Percentiles rank a stretch among this genome's conserved stretches.
phyloP scores from a whole-genome alignment of 1,140 invertebrate species.

The Musca vetustissima region DNA sequence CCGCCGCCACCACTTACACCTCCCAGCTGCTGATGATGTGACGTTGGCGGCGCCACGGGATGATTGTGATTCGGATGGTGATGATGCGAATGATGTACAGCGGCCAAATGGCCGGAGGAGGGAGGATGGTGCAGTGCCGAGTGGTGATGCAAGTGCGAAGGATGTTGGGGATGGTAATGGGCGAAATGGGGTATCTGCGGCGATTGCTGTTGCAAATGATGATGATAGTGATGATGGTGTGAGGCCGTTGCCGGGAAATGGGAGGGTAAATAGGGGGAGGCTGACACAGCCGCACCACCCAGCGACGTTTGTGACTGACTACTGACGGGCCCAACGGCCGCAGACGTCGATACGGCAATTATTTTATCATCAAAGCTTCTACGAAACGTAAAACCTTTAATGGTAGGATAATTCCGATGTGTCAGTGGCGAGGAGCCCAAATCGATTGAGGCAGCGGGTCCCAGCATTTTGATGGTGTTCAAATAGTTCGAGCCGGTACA shows the following conservation, averaged over 20 bases:
- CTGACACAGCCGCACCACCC: constrained; percentile 4
- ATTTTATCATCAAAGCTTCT: constrained; percentile 54
- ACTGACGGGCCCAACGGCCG: not conserved
- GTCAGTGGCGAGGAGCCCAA: constrained; percentile 49
- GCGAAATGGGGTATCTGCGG: constrained; percentile 10
- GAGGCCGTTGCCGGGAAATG: constrained; percentile 8
- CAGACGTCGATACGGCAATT: constrained; percentile 31
- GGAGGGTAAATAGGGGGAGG: constrained; percentile 12
- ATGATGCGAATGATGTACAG: too few relatives aligned
- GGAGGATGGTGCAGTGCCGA: not conserved
- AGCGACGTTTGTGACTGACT: constrained; percentile 12
- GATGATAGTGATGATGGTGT: constrained; percentile 15
- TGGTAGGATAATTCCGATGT: constrained; percentile 46
- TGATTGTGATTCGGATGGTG: too few relatives aligned
- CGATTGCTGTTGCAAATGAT: constrained; percentile 25
- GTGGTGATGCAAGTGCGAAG: constrained; percentile 10
- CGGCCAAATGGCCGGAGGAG: too few relatives aligned
- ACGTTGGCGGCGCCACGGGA: not conserved
- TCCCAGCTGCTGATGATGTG: constrained; percentile 5
- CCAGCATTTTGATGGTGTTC: constrained; percentile 42
- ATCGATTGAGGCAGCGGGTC: constrained; percentile 50
- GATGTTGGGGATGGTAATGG: constrained; percentile 23
- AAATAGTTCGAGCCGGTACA: constrained; percentile 31
- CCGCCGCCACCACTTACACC: constrained; percentile 5
- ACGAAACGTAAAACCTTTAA: constrained; percentile 49